A percentile compares a stretch with the other conserved stretches of the same genome.
phyloP scores from a whole-genome alignment of 1,140 invertebrate genomes.

The Centruroides sculpturatus region DNA sequence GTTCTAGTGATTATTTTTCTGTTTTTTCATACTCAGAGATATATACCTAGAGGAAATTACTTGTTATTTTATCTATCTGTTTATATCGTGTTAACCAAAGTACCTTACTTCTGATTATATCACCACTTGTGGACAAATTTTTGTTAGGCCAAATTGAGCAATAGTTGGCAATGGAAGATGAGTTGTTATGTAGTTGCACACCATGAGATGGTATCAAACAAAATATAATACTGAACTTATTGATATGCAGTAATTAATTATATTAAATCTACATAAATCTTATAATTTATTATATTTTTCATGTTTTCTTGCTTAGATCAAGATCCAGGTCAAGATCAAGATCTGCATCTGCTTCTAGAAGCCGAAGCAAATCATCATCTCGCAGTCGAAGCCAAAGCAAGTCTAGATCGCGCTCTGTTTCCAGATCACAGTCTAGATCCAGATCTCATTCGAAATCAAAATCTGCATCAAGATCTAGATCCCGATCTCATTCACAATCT shows the following conservation, averaged over 20 bases:
- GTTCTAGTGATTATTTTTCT: too few relatives aligned
- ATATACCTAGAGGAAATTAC: too few relatives aligned
- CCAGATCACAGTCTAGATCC: slow-evolving; percentile 26
- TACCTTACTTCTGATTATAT: too few relatives aligned
- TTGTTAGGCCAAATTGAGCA: too few relatives aligned
- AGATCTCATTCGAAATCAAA: slow-evolving; percentile 23
- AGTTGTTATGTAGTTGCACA: too few relatives aligned
- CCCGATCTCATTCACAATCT: slow-evolving; percentile 20
- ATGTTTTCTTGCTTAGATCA: neutral
- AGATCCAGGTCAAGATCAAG: slow-evolving; percentile 23
- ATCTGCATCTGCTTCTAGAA: slow-evolving; percentile 24
- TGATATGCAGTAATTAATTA: neutral
- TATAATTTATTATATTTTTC: neutral
- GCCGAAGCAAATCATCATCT: slow-evolving; percentile 27
- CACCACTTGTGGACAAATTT: too few relatives aligned
- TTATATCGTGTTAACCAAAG: too few relatives aligned
- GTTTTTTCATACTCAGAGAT: too few relatives aligned
- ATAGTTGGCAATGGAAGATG: too few relatives aligned
- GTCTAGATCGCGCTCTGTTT: slow-evolving; percentile 21
- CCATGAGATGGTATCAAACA: neutral
- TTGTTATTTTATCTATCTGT: too few relatives aligned
- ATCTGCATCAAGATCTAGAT: slow-evolving; percentile 19
- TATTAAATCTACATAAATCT: neutral
- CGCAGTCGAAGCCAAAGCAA: slow-evolving; percentile 14
- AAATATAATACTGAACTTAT: neutral